A percentile compares a stretch with the other conserved stretches of the same genome.
Evolutionary conservation across 2,888 invertebrate species (phyloP).

Genomic region (Cantharis flavilabris): DNA sequence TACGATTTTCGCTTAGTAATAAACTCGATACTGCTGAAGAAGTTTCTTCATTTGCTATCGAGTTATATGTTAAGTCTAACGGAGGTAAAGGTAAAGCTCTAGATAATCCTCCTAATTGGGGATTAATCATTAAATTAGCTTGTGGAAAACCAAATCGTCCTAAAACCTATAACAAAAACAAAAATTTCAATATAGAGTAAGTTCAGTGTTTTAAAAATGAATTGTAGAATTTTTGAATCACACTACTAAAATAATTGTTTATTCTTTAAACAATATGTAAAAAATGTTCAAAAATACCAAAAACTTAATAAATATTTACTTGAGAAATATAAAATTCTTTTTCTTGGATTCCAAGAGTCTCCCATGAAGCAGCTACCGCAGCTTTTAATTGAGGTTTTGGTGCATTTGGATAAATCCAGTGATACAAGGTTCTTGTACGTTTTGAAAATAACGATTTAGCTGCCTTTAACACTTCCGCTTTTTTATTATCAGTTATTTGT

Average conservation of each 20-base stretch:
- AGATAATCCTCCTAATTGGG: conserved; percentile 51
- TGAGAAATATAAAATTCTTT: conserved; percentile 57
- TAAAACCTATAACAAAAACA: conserved; percentile 44
- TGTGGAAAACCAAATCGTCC: conserved; percentile 53
- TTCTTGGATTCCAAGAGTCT: conserved; percentile 50
- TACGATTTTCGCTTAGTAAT: conserved; percentile 20
- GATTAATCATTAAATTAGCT: conserved; percentile 54
- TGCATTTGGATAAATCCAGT: conserved; percentile 56
- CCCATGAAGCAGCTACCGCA: conserved; percentile 53
- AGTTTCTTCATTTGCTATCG: conserved; percentile 25
- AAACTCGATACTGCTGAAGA: conserved; percentile 27
- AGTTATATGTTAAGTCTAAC: conserved; percentile 17
- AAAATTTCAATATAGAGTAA: not conserved
- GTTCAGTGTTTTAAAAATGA: too few relatives aligned
- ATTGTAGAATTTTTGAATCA: too few relatives aligned
- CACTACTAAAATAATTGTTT: too few relatives aligned
- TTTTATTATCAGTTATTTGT: conserved; percentile 18
- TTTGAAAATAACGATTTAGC: conserved; percentile 57
- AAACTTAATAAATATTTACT: conserved; percentile 37
- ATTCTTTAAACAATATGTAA: too few relatives aligned
- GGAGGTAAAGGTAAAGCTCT: conserved; percentile 39
- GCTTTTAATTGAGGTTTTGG: conserved; percentile 54
- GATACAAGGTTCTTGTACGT: conserved; percentile 55
- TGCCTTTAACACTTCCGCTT: conserved; percentile 52
- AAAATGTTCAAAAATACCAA: not conserved